These are phyloP conservation scores for Ctenosaura bakeri DNA, from an alignment of 2,797 vertebrate genomes.

Conservation along the genomic window DNA sequence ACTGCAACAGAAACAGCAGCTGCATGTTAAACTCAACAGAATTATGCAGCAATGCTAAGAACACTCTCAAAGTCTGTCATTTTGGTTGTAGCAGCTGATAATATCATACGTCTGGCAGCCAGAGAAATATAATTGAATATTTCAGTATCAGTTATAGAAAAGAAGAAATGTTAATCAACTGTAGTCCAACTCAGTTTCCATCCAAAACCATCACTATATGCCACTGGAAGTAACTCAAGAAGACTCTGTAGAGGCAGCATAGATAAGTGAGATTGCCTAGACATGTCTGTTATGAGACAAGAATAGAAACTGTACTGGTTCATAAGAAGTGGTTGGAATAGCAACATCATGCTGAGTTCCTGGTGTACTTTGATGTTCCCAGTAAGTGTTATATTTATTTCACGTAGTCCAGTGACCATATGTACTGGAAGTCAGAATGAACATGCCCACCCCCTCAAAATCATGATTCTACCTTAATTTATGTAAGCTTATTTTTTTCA, in stretches of 20 bases:
- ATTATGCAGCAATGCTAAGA: background rate
- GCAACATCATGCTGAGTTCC: background rate
- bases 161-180: conserved; percentile 37
- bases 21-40: background rate
- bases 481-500: background rate
- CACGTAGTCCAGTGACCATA: background rate
- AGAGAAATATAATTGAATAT: conserved; percentile 28
- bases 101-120: conserved; percentile 3
- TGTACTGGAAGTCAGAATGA: background rate
- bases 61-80: conserved; percentile 1
- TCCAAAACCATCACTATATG: background rate
- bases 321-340: background rate
- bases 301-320: background rate
- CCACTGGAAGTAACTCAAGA: background rate
- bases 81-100: conserved; percentile 22
- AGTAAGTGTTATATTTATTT: background rate
- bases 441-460: background rate
- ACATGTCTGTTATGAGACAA: background rate
- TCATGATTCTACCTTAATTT: background rate
- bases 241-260: background rate
- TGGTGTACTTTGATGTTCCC: background rate
- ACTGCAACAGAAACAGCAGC: conserved; percentile 2
- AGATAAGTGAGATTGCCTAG: background rate
- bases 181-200: background rate
- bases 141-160: conserved; percentile 26